Conservation (phyloP, 2,113 vertebrate species). For the Poecilia latipinna region DNA sequence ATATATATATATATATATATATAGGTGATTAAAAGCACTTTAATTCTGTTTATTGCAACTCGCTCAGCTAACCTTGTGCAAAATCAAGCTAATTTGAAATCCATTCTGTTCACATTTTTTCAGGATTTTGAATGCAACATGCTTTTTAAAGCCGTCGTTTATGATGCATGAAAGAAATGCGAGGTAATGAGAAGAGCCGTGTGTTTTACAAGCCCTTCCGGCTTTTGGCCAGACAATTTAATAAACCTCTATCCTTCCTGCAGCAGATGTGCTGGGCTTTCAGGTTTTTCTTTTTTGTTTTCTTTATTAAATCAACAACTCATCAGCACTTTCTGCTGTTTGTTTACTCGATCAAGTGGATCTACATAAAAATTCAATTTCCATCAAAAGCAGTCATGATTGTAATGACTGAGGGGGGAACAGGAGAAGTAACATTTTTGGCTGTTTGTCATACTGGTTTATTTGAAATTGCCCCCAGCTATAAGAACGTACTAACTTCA, state of each 20-base stretch:
- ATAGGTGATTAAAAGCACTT: too few relatives aligned
- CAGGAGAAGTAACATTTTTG: constrained; percentile 18
- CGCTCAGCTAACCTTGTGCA: background rate
- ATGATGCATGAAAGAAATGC: constrained; percentile 35
- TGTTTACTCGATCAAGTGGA: constrained; percentile 60
- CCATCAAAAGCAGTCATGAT: constrained; percentile 40
- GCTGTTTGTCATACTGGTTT: background rate
- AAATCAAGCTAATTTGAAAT: constrained; percentile 8
- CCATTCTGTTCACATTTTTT: background rate
- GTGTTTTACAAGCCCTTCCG: constrained; percentile 50
- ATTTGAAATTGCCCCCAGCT: background rate
- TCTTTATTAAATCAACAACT: constrained; percentile 63
- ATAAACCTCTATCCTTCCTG: constrained; percentile 65
- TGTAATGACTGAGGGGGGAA: constrained; percentile 15
- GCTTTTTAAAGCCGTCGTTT: constrained; percentile 3
- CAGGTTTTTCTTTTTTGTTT: background rate
- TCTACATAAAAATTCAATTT: constrained; percentile 72
- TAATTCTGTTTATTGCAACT: background rate
- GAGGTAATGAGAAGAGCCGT: constrained; percentile 37
- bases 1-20: too few relatives aligned
- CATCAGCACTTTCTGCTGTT: constrained; percentile 55
- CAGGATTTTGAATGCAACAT: constrained; percentile 15
- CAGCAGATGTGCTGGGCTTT: constrained; percentile 63
- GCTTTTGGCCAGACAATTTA: constrained; percentile 60
- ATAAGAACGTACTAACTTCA: background rate